Conservation (phyloP, 2,888 invertebrate species). For the Pyrocoelia pectoralis region DNA sequence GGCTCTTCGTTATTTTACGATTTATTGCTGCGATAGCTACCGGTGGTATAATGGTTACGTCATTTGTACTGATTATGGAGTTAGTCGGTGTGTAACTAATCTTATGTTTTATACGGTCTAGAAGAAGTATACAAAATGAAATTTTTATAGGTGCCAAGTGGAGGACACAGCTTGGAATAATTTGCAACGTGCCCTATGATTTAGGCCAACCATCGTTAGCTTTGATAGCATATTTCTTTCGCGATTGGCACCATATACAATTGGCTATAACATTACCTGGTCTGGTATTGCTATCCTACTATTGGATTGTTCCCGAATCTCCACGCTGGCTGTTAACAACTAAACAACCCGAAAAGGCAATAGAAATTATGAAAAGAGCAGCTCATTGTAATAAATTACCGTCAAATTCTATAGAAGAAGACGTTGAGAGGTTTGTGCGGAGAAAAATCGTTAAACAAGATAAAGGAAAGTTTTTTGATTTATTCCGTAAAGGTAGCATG, state of each 20-base stretch:
- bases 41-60: too few relatives aligned
- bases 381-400: slow-evolving; percentile 63
- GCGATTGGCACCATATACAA: slow-evolving; percentile 68
- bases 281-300: slow-evolving; percentile 67
- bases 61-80: too few relatives aligned
- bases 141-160: slow-evolving; percentile 60
- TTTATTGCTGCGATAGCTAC: too few relatives aligned
- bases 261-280: slow-evolving; percentile 66
- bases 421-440: slow-evolving; percentile 46
- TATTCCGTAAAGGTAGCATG: slow-evolving; percentile 75
- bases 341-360: slow-evolving; percentile 69
- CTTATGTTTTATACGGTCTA: too few relatives aligned
- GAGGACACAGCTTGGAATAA: slow-evolving; percentile 64
- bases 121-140: too few relatives aligned
- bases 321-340: slow-evolving; percentile 80
- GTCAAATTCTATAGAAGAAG: slow-evolving; percentile 38
- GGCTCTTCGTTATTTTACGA: too few relatives aligned
- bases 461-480: slow-evolving; percentile 63
- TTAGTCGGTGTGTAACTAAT: too few relatives aligned
- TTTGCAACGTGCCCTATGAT: slow-evolving; percentile 68
- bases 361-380: slow-evolving; percentile 45
- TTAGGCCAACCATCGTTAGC: slow-evolving; percentile 65
- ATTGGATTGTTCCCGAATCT: slow-evolving; percentile 59
- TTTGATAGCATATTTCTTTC: slow-evolving; percentile 62
- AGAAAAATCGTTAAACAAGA: slow-evolving; percentile 23